Evolutionary conservation across 2,888 invertebrate species (phyloP).

Genomic region (Hirtodrosophila cameraria): DNA sequence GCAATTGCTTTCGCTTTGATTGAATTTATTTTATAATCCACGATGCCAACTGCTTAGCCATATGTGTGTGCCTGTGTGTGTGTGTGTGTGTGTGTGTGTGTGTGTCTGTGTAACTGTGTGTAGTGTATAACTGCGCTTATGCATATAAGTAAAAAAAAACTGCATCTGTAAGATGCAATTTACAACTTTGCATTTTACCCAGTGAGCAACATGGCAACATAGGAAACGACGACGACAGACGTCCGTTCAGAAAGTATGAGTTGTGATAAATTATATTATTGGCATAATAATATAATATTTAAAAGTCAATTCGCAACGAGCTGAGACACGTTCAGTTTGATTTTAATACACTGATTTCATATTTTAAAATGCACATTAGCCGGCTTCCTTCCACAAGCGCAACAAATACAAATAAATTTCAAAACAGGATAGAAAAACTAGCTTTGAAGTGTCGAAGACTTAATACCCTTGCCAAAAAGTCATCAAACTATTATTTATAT

Average conservation of each 20-base stretch:
- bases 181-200: conserved; percentile 69
- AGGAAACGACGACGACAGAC: conserved; percentile 70
- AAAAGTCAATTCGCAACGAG: conserved; percentile 23
- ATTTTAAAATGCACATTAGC: conserved; percentile 62
- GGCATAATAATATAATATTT: conserved; percentile 70
- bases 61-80: conserved; percentile 1
- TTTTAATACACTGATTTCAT: conserved; percentile 58
- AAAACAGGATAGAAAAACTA: background rate
- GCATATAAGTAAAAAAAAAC: conserved; percentile 33
- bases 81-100: conserved; percentile 15
- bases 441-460: too few species aligned
- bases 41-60: conserved; percentile 65
- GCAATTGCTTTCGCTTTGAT: conserved; percentile 78
- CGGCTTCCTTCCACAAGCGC: conserved; percentile 60
- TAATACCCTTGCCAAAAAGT: too few species aligned
- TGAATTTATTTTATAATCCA: conserved; percentile 78
- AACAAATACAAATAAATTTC: conserved; percentile 13
- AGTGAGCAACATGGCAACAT: conserved; percentile 47
- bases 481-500: too few species aligned
- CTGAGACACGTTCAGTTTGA: conserved; percentile 10
- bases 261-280: conserved; percentile 66
- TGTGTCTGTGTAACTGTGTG: conserved; percentile 4
- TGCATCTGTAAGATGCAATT: conserved; percentile 71
- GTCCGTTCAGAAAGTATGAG: conserved; percentile 20
- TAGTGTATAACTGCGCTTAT: conserved; percentile 39